Evolutionary conservation across 2,113 vertebrate species (phyloP).

Genomic region (Cyprinodon variegatus): DNA sequence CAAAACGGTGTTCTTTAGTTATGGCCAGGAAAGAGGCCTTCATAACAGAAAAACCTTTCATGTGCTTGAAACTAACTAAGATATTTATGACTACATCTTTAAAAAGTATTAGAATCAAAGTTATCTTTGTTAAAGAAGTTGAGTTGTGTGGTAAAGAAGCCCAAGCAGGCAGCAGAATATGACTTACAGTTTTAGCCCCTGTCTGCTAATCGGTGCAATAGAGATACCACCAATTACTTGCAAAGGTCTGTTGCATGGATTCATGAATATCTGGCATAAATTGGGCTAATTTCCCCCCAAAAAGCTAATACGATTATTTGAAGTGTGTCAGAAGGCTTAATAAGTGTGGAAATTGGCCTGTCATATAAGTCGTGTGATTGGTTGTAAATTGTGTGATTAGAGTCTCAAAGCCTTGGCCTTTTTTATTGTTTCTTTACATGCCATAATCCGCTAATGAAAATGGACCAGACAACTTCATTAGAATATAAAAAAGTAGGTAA

Average conservation of each 20-base stretch:
- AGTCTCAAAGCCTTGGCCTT: constrained; percentile 74
- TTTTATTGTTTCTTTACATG: constrained; percentile 84
- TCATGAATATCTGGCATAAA: constrained; percentile 69
- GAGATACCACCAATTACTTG: constrained; percentile 73
- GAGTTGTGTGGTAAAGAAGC: constrained; percentile 13
- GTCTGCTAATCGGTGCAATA: constrained; percentile 65
- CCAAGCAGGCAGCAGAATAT: constrained; percentile 46
- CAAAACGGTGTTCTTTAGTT: constrained; percentile 61
- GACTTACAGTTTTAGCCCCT: constrained; percentile 59
- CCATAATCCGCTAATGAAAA: constrained; percentile 83
- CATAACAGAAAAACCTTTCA: constrained; percentile 52
- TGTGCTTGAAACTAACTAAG: constrained; percentile 31
- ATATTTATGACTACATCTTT: constrained; percentile 46
- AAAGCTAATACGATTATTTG: constrained; percentile 86
- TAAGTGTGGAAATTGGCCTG: constrained; percentile 87
- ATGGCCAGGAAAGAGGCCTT: constrained; percentile 44
- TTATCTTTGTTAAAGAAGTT: neutral
- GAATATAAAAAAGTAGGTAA: constrained; percentile 73
- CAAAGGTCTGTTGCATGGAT: constrained; percentile 64
- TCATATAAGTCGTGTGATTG: constrained; percentile 81
- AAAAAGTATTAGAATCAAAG: constrained; percentile 27
- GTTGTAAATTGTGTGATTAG: constrained; percentile 83
- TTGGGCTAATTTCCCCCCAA: constrained; percentile 78
- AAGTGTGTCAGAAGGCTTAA: constrained; percentile 85
- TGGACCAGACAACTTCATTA: constrained; percentile 78